Base-by-base conservation (phyloP, 2,113 vertebrate genomes). In the Bos javanicus region DNA sequence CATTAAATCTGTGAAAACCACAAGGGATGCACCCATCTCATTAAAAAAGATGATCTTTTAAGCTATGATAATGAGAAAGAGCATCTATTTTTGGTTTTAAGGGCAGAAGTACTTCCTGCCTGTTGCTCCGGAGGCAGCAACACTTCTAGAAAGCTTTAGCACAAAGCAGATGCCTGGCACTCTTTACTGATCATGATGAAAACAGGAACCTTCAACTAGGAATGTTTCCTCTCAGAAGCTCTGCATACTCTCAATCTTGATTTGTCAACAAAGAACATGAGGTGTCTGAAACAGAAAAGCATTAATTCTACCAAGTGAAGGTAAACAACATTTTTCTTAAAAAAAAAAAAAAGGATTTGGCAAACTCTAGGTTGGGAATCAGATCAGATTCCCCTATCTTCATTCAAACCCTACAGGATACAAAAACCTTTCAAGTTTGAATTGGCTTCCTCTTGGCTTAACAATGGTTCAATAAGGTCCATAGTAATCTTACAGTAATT, bases 31-130 rank as follows among this genome's bases (percentile, higher is more conserved):
- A 2, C 12, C 92, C 82, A 90, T 82, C 97, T 98, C 98, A 95
- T 97, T 97, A 95, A 96, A 97, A 97, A 85, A 87, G 88, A 92
- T 87, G 82, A 90, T 92, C 95, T 56, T 91, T 50, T 80, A 67
- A 91, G 78, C 67, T 86, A 64, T 15, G 82, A 82, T 95, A 95
- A 97, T 93, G 96, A 98, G 94, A 60, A 92, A 87, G 83, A 90
- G 43, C 82, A 95, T 64, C 97, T 98, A 94, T 96, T 97, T 93
- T 95, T 62, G 95, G 92, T 43, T 86, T 90, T 94, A 87, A 94
- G 95, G 90, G 81, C 87, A 95, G 80, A 96, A 95, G 64, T 28
- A 78, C 56, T 98, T 96, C 84, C 96, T 95, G 91, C 67, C 92
- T 64, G 50, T 54, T 96, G 92, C 95, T 92, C 82, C 28, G 33